These are phyloP conservation scores for Lepus europaeus DNA, from an alignment of 2,113 vertebrate species.

Conservation along the genomic window DNA sequence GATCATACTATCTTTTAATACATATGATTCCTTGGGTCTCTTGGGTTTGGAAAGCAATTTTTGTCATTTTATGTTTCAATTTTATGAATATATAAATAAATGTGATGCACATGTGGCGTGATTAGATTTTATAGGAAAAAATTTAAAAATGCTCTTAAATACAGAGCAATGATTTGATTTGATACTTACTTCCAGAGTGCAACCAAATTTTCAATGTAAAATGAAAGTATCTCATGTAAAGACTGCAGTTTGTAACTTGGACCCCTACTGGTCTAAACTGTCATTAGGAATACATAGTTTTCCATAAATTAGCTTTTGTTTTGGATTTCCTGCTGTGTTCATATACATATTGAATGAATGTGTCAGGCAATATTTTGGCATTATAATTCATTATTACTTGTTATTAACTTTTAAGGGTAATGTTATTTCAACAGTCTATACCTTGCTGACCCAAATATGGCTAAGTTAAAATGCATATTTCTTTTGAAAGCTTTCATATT, in stretches of 20 bases:
- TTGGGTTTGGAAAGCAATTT: constrained; percentile 53
- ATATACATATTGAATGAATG: constrained; percentile 87
- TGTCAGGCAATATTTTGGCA: constrained; percentile 85
- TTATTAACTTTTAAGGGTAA: constrained; percentile 77
- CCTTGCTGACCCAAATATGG: constrained; percentile 78
- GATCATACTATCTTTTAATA: constrained; percentile 62
- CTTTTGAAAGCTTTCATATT: constrained; percentile 63
- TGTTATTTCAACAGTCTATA: constrained; percentile 68
- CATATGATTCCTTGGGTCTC: constrained; percentile 3
- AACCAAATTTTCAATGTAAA: constrained; percentile 85
- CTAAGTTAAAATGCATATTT: constrained; percentile 68
- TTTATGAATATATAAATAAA: constrained; percentile 81
- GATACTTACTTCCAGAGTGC: constrained; percentile 86
- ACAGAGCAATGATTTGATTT: constrained; percentile 86
- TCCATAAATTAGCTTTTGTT: constrained; percentile 93
- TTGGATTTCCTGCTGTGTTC: constrained; percentile 90
- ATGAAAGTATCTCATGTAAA: constrained; percentile 87
- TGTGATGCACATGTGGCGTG: constrained; percentile 79
- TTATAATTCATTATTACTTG: constrained; percentile 84
- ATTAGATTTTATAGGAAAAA: constrained; percentile 84
- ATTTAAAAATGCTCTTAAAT: constrained; percentile 84
- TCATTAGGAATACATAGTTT: constrained; percentile 93
- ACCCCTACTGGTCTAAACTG: constrained; percentile 88
- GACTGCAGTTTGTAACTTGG: constrained; percentile 89
- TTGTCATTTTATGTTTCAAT: constrained; percentile 76